Conservation (phyloP, 2,113 vertebrate genomes). For the Callospermophilus lateralis region DNA sequence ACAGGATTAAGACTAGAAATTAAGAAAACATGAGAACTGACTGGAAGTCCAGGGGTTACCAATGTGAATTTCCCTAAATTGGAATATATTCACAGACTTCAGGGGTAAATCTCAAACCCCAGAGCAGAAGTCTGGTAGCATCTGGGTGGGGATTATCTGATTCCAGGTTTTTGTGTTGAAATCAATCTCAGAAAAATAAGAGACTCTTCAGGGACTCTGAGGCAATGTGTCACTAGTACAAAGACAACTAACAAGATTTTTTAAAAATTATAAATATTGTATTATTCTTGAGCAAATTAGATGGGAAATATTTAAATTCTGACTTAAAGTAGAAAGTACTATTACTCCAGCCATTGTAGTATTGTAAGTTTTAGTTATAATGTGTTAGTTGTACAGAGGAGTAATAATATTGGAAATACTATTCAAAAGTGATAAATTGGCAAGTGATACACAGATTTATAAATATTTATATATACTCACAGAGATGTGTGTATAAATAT, state of each 20-base stretch:
- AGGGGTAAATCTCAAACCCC: neutral
- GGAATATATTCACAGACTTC: neutral
- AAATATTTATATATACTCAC: neutral
- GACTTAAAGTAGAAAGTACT: neutral
- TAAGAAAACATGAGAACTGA: conserved; percentile 3
- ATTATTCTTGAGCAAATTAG: neutral
- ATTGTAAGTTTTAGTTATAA: neutral
- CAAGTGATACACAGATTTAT: neutral
- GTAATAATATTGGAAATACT: neutral
- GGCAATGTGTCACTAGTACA: neutral
- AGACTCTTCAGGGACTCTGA: neutral
- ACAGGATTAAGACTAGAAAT: neutral
- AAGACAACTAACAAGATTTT: neutral
- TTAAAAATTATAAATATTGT: neutral
- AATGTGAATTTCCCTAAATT: neutral
- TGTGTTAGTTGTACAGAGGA: neutral
- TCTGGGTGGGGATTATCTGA: conserved; percentile 1
- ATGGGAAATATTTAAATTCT: neutral
- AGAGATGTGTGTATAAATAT: too few relatives aligned
- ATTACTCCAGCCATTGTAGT: neutral
- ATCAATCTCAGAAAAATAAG: conserved; percentile 1
- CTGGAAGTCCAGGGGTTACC: conserved; percentile 4
- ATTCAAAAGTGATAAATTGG: neutral
- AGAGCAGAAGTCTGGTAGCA: neutral
- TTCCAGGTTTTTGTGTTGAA: conserved; percentile 24